These are phyloP conservation scores for Heteractis magnifica DNA, from an alignment of 92 coral and sea anemone species.

Conservation along the genomic window DNA sequence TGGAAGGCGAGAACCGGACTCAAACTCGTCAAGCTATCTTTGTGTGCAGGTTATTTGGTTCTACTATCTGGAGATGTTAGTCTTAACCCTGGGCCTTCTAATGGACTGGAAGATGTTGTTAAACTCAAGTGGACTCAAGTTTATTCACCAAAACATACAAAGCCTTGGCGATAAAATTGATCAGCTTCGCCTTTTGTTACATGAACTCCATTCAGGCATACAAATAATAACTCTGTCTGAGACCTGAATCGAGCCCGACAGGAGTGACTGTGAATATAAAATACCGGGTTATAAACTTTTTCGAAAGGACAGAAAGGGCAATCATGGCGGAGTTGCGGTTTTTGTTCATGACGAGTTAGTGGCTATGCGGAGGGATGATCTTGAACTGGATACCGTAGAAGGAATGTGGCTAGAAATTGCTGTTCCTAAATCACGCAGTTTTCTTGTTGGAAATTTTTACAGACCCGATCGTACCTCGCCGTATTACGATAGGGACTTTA, in stretches of 20 bases:
- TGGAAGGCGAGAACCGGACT: too few species aligned
- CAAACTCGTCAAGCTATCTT: too few species aligned
- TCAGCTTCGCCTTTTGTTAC: slow-evolving; percentile 41
- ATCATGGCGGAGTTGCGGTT: slow-evolving; percentile 46
- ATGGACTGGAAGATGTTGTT: slow-evolving; percentile 5
- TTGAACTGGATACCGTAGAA: slow-evolving; percentile 31
- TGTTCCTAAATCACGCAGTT: too few species aligned
- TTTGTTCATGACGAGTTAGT: slow-evolving; percentile 35
- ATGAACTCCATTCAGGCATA: slow-evolving; percentile 27
- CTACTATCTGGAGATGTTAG: too few species aligned
- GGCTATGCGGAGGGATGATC: slow-evolving; percentile 41
- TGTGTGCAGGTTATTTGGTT: too few species aligned
- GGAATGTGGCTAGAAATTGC: slow-evolving; percentile 43
- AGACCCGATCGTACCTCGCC: too few species aligned
- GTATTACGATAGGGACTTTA: too few species aligned
- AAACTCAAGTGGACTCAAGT: slow-evolving; percentile 21
- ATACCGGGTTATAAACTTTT: slow-evolving; percentile 39
- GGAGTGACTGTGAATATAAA: slow-evolving; percentile 34
- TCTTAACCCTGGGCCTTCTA: too few species aligned
- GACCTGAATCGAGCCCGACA: slow-evolving; percentile 47
- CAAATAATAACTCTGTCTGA: slow-evolving; percentile 43
- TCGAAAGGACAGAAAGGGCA: slow-evolving; percentile 38
- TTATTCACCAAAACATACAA: slow-evolving; percentile 45
- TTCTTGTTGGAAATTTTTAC: too few species aligned
- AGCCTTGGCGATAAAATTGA: slow-evolving; percentile 45